Evolutionary conservation across 2,797 vertebrate genomes (phyloP), one percentile per base, ranked within the genome.

Genomic region (Microctenopoma stevenorrisi): DNA sequence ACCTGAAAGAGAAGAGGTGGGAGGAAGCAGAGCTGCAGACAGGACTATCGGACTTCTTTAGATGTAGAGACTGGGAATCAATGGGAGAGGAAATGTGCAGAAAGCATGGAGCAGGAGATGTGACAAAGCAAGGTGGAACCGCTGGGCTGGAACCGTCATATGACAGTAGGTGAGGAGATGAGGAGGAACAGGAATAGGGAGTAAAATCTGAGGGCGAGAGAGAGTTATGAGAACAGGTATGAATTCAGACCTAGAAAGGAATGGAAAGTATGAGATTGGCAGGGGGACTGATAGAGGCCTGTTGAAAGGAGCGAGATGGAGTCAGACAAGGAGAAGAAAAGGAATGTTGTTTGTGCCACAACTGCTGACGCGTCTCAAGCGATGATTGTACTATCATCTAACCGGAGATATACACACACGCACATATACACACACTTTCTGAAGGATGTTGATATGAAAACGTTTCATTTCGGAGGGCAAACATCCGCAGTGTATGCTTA

Each of bases 111-210:
- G 81, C 68, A 49, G 72, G 69, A 82, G 78, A 66, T 75, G 83
- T 85, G 86, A 86, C 83, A 74, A 76, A 72, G 80, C 75, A 77
- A 76, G 85, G 71, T 72, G 81, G 76, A 82, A 66, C 74, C 86
- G 74, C 63, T 28, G 8, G 76, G 72, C 72, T 76, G 84, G 86
- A 92, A 92, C 88, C 59, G n/a, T 75, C 72, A 66, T 78, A 72
- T 88, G 91, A 92, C 91, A 90, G 85, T 72, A 86, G 82, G 86
- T 86, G 83, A 84, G 64, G 72, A 81, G 85, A 84, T 76, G 81
- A 79, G 83, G 81, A 87, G 77, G 83, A 73, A 86, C 76, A 78
- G 75, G 68, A 86, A 81, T 83, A 40, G 50, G 74, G 80, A 80
- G 76, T 35, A 72, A 75, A 87, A 81, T 77, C 74, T 84, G 72